Evolutionary conservation across 2,888 invertebrate genomes (phyloP).

Genomic region (Peribatodes rhomboidaria): DNA sequence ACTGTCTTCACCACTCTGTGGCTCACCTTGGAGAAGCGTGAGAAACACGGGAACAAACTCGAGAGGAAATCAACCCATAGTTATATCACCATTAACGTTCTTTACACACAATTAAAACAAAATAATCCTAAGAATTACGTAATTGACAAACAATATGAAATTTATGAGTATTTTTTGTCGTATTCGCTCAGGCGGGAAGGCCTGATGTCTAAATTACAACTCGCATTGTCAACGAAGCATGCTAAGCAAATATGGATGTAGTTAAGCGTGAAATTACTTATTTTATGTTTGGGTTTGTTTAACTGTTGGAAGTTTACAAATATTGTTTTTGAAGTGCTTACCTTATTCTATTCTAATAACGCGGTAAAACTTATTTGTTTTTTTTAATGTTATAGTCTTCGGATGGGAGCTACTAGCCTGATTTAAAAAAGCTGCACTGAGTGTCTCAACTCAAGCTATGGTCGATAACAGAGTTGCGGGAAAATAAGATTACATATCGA

Average conservation of each 20-base stretch:
- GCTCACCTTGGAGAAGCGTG: slow-evolving; percentile 49
- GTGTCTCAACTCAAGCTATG: no score
- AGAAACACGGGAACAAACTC: slow-evolving; percentile 36
- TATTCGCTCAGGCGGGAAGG: slow-evolving; percentile 23
- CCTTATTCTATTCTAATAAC: no score
- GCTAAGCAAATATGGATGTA: slow-evolving; percentile 16
- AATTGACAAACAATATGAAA: slow-evolving; percentile 34
- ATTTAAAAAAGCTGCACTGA: no score
- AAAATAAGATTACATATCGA: no score
- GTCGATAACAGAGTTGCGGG: no score
- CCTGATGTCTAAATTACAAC: slow-evolving; percentile 23
- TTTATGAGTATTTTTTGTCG: slow-evolving; percentile 26
- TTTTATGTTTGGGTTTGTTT: background rate
- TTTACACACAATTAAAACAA: slow-evolving; percentile 42
- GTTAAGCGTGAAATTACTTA: slow-evolving; percentile 20
- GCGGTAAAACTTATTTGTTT: no score
- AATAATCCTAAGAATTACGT: slow-evolving; percentile 33
- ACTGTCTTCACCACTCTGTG: slow-evolving; percentile 26
- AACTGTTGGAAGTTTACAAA: background rate
- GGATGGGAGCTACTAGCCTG: no score
- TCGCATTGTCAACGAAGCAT: slow-evolving; percentile 30
- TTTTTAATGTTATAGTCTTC: no score
- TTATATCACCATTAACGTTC: slow-evolving; percentile 36
- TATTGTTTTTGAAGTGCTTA: no score
- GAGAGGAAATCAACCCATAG: slow-evolving; percentile 42